phyloP scores from a whole-genome alignment of 2,888 invertebrate species.

The Aleiodes testaceus region DNA sequence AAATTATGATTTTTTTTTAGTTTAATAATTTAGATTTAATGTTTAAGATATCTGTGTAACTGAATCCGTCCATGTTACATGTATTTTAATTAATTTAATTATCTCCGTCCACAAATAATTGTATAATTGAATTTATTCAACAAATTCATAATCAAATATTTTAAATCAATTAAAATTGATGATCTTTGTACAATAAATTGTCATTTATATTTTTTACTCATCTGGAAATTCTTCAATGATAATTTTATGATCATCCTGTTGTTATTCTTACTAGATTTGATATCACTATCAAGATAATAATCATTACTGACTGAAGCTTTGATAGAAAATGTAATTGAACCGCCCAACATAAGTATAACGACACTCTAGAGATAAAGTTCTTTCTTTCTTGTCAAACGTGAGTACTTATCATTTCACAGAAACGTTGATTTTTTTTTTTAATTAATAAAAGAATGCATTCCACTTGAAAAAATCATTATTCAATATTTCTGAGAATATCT shows the following conservation, averaged over 20 bases:
- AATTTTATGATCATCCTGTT: background rate
- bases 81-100: background rate
- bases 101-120: background rate
- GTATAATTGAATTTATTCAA: background rate
- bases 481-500: no score
- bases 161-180: background rate
- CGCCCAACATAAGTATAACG: background rate
- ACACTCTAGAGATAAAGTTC: conserved; percentile 4
- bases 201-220: background rate
- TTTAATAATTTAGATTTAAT: background rate
- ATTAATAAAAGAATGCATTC: background rate
- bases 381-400: conserved; percentile 2
- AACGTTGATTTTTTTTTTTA: background rate
- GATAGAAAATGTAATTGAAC: background rate
- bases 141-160: background rate
- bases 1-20: background rate
- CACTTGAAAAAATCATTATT: no score
- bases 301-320: background rate
- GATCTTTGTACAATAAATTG: conserved; percentile 5
- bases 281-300: conserved; percentile 1
- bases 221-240: background rate
- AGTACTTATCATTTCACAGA: conserved; percentile 3
- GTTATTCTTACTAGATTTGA: background rate
- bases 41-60: background rate
- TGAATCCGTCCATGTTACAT: conserved; percentile 22